Base-by-base conservation (phyloP, 2,888 invertebrate genomes). In the Megalurothrips usitatus region DNA sequence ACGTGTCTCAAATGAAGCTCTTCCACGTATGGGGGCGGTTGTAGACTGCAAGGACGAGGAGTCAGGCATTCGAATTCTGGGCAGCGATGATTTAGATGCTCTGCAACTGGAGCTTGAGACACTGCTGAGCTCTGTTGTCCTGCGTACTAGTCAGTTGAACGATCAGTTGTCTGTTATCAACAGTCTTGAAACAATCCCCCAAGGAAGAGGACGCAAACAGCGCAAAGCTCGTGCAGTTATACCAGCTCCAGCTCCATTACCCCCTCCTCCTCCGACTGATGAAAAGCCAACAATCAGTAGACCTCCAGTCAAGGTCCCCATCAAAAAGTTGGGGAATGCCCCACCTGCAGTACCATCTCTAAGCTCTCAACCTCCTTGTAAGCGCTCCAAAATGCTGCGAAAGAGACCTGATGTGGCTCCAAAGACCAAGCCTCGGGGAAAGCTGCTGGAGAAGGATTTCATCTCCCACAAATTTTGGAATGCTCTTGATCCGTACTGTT, bases 21-120 rank as follows among this genome's bases (percentile, higher is more conserved):
- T 75, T 8, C 68, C 68, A 12, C 68, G 26, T 1, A 26, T 75
- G 68, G 9, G 68, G n/a, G 68, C 68, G 23, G 68, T 75, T n/a
- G 12, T 23, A 10, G 26, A 75, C 23, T 26, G 68, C 9, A 23
- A 75, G 23, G 68, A 75, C 10, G 26, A 91, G 2, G 94, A 94
- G 82, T 95, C 95, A 85, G 92, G 92, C 6, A 91, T 97, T 82
- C 93, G 92, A 26, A 93, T 96, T 89, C 68, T 75, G 23, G 68
- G 68, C n/a, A 12, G 68, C 26, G 97, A 97, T 84, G 97, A 98
- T 86, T 88, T 97, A 79, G 96, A 97, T 86, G 90, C 92, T 1
- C 88, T 98, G 14, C 97, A 98, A 86, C 88, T 93, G 80, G 97
- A 98, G 86, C 87, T 97, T 80, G 97, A 98, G 87, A 92, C 93